Evolutionary conservation across 2,113 vertebrate species (phyloP), one percentile per base, ranked within the genome.

Genomic region (Eptatretus burgeri): DNA sequence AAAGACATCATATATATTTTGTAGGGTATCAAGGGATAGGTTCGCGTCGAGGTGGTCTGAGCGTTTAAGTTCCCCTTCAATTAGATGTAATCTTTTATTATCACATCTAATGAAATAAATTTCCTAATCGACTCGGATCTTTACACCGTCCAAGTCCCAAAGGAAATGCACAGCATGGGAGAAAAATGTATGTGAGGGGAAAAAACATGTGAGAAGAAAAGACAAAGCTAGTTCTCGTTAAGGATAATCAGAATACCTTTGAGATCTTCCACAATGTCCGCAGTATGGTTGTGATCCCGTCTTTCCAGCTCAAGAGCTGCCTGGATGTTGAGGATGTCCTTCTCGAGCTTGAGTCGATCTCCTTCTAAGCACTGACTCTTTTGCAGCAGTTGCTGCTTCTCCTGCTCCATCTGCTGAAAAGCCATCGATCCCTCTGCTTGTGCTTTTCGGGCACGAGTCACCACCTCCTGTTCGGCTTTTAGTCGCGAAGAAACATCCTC

Each of bases 251-350:
- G n/a, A 11, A 73, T 79, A 98, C 91, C 89, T 76, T 96, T 83
- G 65, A 91, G 79, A 62, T 98, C 85, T 65, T 77, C 79, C 75
- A 94, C 93, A 76, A 93, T 82, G 76, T 96, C 89, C 9, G 91
- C 93, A 69, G 81, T 86, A 68, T 85, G 83, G 71, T 79, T 86
- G 73, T 77, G 81, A 75, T 82, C 85, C 67, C 85, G 80, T 73
- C 83, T 75, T 73, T 96, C 91, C 0, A 82, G 81, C 71, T 96
- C 89, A 71, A 96, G 75, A 20, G 76, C 80, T 71, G 82, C 83
- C 76, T 98, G 87, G 20, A 94, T 73, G 13, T 85, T 79, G 65
- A 88, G 79, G 69, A 82, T 78, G 68, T 96, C 87, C 65, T 89
- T 91, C 74, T 94, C 85, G 67, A 81, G 73, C 69, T 86, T 84